Conservation (phyloP, 2,888 invertebrate species). For the Caenorhabditis japonica region DNA sequence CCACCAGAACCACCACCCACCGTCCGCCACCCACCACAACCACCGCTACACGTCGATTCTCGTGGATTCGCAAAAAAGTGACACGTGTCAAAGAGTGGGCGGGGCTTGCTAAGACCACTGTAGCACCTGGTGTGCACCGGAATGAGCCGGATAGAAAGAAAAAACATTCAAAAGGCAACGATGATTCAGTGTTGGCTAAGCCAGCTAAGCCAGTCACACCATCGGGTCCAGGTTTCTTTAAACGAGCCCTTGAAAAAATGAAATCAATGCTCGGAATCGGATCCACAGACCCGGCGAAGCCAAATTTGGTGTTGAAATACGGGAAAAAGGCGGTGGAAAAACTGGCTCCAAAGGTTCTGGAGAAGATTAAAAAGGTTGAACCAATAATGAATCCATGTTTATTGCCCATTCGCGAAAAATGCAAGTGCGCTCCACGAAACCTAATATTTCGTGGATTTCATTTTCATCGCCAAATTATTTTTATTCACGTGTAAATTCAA, state of each 20-base stretch:
- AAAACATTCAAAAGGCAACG: neutral
- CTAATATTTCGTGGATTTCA: too few species aligned
- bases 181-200: neutral
- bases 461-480: too few species aligned
- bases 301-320: conserved; percentile 30
- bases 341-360: conserved; percentile 27
- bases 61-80: conserved; percentile 37
- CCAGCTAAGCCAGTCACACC: conserved; percentile 8
- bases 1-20: too few species aligned
- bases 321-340: conserved; percentile 40
- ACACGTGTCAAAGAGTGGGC: conserved; percentile 34
- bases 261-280: conserved; percentile 29
- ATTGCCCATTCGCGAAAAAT: too few species aligned
- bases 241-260: conserved; percentile 19
- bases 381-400: too few species aligned
- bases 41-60: conserved; percentile 6
- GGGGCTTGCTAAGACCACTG: conserved; percentile 8
- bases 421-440: too few species aligned
- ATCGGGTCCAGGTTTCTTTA: neutral
- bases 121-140: neutral
- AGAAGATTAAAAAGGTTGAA: conserved; percentile 28
- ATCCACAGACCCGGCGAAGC: conserved; percentile 26
- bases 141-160: neutral
- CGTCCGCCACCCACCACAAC: too few species aligned
- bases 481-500: too few species aligned